A percentile compares a stretch with the other conserved stretches of the same genome.
These are phyloP conservation scores for Drosophila setifemur DNA, from an alignment of 1,140 invertebrate species.

Conservation along the genomic window DNA sequence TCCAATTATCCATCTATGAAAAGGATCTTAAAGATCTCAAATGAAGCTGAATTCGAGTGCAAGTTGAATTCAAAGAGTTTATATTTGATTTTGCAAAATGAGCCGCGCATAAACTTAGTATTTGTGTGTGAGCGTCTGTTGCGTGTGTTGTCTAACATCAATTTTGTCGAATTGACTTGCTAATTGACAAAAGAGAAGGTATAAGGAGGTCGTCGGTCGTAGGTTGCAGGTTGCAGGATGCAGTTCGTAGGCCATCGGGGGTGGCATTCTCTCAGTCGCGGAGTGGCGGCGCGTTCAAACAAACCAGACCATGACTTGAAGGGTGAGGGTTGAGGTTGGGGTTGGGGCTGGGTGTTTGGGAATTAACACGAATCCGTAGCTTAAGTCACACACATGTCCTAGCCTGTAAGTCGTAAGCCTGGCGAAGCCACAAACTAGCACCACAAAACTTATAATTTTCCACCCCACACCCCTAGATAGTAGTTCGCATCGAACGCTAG, in stretches of 20 bases:
- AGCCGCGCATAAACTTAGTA: not conserved
- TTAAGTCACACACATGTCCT: constrained; percentile 40
- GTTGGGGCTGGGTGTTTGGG: no score
- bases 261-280: constrained; percentile 48
- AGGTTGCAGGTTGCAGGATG: constrained; percentile 45
- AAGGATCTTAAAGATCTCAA: no score
- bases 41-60: no score
- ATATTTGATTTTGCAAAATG: not conserved
- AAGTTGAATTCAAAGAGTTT: no score
- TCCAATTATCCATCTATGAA: no score
- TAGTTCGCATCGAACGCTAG: constrained; percentile 33
- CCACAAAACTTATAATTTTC: constrained; percentile 27
- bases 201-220: constrained; percentile 73
- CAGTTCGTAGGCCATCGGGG: constrained; percentile 21
- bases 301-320: constrained; percentile 9
- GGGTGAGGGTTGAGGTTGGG: constrained; percentile 7
- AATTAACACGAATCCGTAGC: constrained; percentile 25
- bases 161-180: constrained; percentile 82
- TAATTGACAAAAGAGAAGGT: constrained; percentile 73
- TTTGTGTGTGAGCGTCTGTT: constrained; percentile 12
- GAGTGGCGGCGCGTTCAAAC: constrained; percentile 66
- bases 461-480: constrained; percentile 37
- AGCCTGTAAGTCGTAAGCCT: constrained; percentile 56
- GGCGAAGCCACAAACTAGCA: constrained; percentile 30
- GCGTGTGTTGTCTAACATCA: constrained; percentile 44